Evolutionary conservation across 2,888 invertebrate species (phyloP), one percentile per base, ranked within the genome.

Genomic region (Xestia rhomboidea): DNA sequence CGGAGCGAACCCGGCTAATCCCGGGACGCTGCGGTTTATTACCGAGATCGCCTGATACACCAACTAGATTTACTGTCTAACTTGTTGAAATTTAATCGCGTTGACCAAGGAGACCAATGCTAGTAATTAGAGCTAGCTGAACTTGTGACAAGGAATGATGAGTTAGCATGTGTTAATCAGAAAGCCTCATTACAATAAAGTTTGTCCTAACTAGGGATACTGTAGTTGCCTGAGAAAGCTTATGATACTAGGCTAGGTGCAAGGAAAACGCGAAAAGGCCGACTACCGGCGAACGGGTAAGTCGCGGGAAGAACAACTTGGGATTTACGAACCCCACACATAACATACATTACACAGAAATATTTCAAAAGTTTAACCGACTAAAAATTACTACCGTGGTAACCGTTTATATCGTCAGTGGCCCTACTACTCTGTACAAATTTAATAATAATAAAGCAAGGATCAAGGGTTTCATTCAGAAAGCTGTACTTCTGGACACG

Each of bases 21-120:
- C 90, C 77, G 87, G 82, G 89, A 88, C 84, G 82, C 85, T 89
- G 89, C 86, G 88, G 88, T 93, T 93, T 94, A 93, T 90, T 91
- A 91, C 88, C 87, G 76, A 74, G 81, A 85, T 90, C 82, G 86
- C 81, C 85, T 89, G 75, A 88, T 85, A 89, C 88, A 89, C 77
- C 71, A 81, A 82, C 86, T 88, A 88, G 89, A 88, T 89, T 89
- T 87, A 85, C 79, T 87, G 79, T 83, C 76, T 76, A 79, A 79
- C 71, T 76, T 79, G 82, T 79, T 85, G 84, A 85, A 86, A 87
- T 78, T 75, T 80, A 81, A 86, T 87, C 81, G 75, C 11, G 34
- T n/a, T 71, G 76, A 64, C 77, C 87, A 88, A 83, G 80, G 79
- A 68, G 54, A 76, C 18, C 44, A 15, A 41, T 38, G 51, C 62